These are phyloP conservation scores for Crotalus viridis DNA, from an alignment of 2,113 vertebrate genomes.

Conservation along the genomic window DNA sequence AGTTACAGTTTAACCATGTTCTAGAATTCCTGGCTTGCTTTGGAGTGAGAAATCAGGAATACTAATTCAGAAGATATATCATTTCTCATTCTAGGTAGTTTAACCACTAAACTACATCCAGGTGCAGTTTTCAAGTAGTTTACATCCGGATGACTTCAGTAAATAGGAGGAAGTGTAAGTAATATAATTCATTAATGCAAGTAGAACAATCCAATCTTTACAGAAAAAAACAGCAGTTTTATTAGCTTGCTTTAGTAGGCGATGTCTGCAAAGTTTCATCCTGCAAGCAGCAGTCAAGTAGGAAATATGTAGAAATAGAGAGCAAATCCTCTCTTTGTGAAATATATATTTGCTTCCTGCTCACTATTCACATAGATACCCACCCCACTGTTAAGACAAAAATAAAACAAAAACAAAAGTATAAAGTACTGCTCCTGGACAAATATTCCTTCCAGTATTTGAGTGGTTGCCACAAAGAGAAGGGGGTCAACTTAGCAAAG, in stretches of 20 bases:
- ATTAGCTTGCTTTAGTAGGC: accelerated
- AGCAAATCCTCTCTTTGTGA: background rate
- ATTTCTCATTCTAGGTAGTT: background rate
- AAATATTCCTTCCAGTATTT: too few relatives aligned
- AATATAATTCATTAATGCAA: background rate
- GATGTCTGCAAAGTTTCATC: background rate
- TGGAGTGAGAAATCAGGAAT: background rate
- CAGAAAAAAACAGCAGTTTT: background rate
- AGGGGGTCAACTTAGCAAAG: too few relatives aligned
- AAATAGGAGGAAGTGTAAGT: background rate
- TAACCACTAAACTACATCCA: background rate
- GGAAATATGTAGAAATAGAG: background rate
- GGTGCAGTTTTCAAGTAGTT: background rate
- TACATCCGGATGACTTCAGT: background rate
- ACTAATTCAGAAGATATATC: background rate
- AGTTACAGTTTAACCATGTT: background rate
- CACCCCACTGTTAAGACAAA: background rate
- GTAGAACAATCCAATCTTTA: background rate
- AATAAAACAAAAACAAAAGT: background rate
- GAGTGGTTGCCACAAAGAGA: too few relatives aligned
- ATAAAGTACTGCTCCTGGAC: background rate
- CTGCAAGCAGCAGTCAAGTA: background rate
- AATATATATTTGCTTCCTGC: background rate
- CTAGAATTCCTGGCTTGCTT: background rate
- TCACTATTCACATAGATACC: background rate